A percentile compares a stretch with the other conserved stretches of the same genome.
These are phyloP conservation scores for Drosophila nasuta DNA, from an alignment of 1,140 invertebrate species.

Conservation along the genomic window DNA sequence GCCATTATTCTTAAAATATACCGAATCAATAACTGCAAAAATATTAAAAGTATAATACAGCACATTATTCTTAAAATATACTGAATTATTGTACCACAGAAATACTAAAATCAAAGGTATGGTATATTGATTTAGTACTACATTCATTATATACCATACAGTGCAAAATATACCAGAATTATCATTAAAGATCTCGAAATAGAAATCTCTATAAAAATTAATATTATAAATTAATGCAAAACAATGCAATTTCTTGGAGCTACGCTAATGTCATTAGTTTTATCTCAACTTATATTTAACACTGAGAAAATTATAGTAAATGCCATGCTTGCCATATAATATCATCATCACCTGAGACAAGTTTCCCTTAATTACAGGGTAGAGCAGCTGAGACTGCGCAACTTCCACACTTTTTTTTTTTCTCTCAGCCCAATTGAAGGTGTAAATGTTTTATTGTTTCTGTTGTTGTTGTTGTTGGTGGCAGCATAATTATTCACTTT, in stretches of 20 bases:
- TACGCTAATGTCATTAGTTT: not conserved
- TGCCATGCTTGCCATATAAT: slow-evolving; percentile 1
- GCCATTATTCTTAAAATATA: too few relatives aligned
- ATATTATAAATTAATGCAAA: not conserved
- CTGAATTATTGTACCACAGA: too few relatives aligned
- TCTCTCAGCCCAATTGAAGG: slow-evolving; percentile 58
- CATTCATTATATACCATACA: too few relatives aligned
- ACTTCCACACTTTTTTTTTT: slow-evolving; percentile 23
- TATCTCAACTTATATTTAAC: not conserved
- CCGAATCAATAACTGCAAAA: too few relatives aligned
- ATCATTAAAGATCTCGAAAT: too few relatives aligned
- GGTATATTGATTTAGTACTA: too few relatives aligned
- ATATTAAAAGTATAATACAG: too few relatives aligned
- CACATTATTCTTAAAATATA: too few relatives aligned
- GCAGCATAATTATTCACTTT: slow-evolving; percentile 75
- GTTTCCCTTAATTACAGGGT: slow-evolving; percentile 11
- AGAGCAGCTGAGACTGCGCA: not conserved
- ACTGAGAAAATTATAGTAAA: not conserved
- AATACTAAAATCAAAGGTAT: too few relatives aligned
- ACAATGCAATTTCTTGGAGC: not conserved
- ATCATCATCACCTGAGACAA: not conserved
- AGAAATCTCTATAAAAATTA: too few relatives aligned
- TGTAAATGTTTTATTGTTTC: slow-evolving; percentile 64
- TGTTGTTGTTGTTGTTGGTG: slow-evolving; percentile 39
- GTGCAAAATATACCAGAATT: too few relatives aligned